Evolutionary conservation across 2,113 vertebrate genomes (phyloP).

Genomic region (Crotalus viridis): DNA sequence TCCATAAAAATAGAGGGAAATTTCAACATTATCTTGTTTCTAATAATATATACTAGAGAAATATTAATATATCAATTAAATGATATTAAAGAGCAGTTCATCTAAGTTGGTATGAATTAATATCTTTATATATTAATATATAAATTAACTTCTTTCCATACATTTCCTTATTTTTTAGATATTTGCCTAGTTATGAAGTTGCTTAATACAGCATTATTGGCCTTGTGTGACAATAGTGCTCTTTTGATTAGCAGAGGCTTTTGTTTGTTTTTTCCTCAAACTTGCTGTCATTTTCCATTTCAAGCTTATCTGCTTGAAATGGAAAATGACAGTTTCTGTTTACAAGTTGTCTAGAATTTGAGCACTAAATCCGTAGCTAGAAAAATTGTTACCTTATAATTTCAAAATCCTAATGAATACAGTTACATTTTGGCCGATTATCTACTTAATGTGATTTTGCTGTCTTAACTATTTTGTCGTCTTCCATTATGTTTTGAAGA

Average conservation of each 20-base stretch:
- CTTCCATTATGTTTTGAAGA: background rate
- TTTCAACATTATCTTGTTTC: background rate
- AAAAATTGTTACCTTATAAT: background rate
- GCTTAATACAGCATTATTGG: background rate
- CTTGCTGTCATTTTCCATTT: background rate
- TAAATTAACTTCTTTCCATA: background rate
- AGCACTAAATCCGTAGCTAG: background rate
- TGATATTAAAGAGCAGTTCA: background rate
- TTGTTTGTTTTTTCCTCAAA: background rate
- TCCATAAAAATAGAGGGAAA: background rate
- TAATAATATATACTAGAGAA: no score
- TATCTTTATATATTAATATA: no score
- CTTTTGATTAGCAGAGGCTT: background rate
- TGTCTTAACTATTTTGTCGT: background rate
- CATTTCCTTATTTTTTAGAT: background rate
- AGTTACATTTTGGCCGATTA: background rate
- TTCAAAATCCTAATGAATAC: background rate
- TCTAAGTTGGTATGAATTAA: background rate
- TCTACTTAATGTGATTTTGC: background rate
- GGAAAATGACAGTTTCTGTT: background rate
- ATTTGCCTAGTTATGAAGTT: background rate
- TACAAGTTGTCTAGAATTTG: background rate
- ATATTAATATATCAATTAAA: background rate
- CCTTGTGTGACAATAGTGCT: background rate
- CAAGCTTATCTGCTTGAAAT: background rate